phyloP scores from a whole-genome alignment of 2,797 vertebrate species.

The Chanos chanos region DNA sequence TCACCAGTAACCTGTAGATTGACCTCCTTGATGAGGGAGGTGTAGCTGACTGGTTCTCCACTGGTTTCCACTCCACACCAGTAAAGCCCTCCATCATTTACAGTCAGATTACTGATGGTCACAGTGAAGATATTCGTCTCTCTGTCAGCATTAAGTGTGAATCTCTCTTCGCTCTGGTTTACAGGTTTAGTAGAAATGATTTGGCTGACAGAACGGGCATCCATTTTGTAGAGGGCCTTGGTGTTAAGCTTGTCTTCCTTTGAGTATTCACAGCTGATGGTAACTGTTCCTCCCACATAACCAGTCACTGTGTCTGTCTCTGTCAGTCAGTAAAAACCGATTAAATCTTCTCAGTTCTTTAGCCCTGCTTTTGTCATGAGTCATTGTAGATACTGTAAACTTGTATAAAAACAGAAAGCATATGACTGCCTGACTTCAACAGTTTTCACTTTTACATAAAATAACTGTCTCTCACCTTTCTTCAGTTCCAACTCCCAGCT shows the following conservation, averaged over 20 bases:
- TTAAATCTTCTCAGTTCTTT: neutral
- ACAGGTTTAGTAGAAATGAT: fast-evolving
- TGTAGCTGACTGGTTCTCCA: fast-evolving
- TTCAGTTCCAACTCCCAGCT: neutral
- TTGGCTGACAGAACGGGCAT: neutral
- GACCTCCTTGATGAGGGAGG: neutral
- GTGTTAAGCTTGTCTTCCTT: neutral
- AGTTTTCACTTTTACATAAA: neutral
- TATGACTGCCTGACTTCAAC: too few species aligned
- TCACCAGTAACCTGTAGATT: neutral
- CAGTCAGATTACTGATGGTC: neutral
- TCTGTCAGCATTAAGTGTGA: neutral
- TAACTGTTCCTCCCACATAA: neutral
- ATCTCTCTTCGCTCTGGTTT: fast-evolving
- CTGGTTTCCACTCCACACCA: neutral
- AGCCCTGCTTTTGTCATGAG: neutral
- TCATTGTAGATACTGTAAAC: neutral
- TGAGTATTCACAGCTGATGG: neutral
- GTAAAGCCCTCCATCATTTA: neutral
- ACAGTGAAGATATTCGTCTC: neutral
- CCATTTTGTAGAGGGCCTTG: neutral
- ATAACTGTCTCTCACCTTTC: neutral
- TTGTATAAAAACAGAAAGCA: too few species aligned
- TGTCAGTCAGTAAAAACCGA: neutral
- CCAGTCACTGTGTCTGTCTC: neutral